phyloP scores from a whole-genome alignment of 2,797 vertebrate species.

The Lacerta agilis region DNA sequence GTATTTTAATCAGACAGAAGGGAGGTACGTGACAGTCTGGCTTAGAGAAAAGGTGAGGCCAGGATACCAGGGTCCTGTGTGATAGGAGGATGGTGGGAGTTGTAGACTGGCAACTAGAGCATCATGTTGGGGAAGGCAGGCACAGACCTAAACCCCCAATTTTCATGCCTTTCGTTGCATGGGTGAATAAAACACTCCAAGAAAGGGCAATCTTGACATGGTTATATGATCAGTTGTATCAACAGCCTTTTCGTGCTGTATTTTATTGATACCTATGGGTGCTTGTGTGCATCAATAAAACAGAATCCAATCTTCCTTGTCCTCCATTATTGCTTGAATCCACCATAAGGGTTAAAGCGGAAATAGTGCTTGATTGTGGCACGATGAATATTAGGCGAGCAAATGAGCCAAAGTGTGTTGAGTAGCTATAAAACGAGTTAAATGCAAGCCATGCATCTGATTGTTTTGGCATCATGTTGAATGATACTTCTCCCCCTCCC shows the following conservation, averaged over 20 bases:
- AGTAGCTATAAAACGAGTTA: background rate
- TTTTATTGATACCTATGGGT: background rate
- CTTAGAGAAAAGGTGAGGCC: no score
- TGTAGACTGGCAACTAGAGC: no score
- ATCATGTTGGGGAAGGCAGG: no score
- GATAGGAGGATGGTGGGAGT: no score
- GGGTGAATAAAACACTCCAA: background rate
- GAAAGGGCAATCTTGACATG: background rate
- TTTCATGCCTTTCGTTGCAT: background rate
- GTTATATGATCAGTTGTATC: no score
- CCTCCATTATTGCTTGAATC: background rate
- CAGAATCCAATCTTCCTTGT: background rate
- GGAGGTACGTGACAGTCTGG: no score
- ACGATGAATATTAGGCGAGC: background rate
- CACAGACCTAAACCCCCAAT: background rate
- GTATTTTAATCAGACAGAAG: no score
- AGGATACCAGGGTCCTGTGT: no score
- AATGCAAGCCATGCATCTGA: background rate
- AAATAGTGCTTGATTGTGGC: background rate
- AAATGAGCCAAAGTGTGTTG: background rate
- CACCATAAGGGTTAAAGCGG: background rate
- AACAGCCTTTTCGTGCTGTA: no score
- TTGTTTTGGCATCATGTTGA: background rate
- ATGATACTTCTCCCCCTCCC: background rate
- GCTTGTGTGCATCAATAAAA: background rate